Base-by-base conservation (phyloP, 92 coral and sea anemone species). In the Bergia sp. region DNA sequence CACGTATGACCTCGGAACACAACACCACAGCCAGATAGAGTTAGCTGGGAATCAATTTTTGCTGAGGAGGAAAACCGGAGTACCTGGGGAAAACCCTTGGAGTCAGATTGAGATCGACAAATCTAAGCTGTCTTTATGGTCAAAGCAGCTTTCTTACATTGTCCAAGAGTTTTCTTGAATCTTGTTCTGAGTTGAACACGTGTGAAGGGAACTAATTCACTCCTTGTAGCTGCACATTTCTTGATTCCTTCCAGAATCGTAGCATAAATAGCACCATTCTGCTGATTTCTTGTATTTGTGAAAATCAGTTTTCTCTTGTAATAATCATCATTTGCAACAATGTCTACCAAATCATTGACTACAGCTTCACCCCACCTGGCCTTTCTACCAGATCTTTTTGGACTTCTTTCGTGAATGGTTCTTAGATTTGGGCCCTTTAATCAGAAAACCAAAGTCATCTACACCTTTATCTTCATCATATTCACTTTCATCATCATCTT, bases 141-240 rank as follows among this genome's bases (percentile, higher is more conserved):
- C 43, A 90, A 38, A 38, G 92, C 92, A 16, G 86, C 90, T 45
- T 74, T 61, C 64, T 90, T 90, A 66, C 92, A 90, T 50, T n/a
- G 55, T 23, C 90, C 79, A 49, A 86, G 81, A 47, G 86, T 77
- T 73, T 86, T 86, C 45, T 90, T 86, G 78, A 86, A 90, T 73
- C 86, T 90, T 20, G 90, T 50, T 69, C 87, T 16, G 43, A 86
- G 71, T 87, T 90, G 92, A 5, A 42, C 36, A 37, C 39, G 75
- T 15, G 82, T 76, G 76, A 90, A 90, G 44, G 86, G 65, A 42
- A 90, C 49, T 45, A 81, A 50, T 58, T 90, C 92, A 39, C 71
- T 87, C 57, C 90, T 90, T 53, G 42, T 41, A 21, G 81, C 41
- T 37, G 55, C 77, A 50, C 90, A 78, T 29, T 45, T 37, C 55